These are phyloP conservation scores for Nebria salina DNA, from an alignment of 2,888 invertebrate species.

Conservation along the genomic window DNA sequence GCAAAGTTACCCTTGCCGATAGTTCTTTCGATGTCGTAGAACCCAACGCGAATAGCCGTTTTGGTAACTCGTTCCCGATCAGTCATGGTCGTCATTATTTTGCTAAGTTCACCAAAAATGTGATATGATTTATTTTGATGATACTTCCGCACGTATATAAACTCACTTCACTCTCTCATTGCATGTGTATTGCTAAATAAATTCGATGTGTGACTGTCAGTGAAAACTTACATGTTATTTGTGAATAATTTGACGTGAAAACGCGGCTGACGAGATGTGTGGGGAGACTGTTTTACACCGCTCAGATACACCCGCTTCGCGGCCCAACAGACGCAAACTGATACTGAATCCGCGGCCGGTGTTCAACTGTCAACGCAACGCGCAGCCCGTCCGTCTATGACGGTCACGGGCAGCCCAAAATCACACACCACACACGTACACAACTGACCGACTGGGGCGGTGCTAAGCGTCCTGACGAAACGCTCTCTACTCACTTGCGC, in stretches of 20 bases:
- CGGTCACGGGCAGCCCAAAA: constrained; percentile 37
- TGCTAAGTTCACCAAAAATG: neutral
- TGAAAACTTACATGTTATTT: constrained; percentile 52
- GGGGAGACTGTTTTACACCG: constrained; percentile 17
- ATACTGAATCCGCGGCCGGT: constrained; percentile 16
- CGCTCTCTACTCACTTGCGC: constrained; percentile 10
- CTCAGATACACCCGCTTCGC: constrained; percentile 21
- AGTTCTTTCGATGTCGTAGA: constrained; percentile 97
- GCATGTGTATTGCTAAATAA: constrained; percentile 54
- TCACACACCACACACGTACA: constrained; percentile 21
- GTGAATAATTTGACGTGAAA: neutral
- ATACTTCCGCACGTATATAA: neutral
- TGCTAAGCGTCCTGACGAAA: constrained; percentile 28
- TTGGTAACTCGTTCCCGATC: constrained; percentile 61
- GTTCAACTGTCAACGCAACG: constrained; percentile 18
- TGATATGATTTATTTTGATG: neutral
- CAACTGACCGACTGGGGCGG: constrained; percentile 21
- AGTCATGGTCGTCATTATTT: constrained; percentile 53
- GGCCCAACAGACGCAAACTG: constrained; percentile 19
- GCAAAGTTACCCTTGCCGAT: constrained; percentile 99
- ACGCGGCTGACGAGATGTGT: constrained; percentile 18
- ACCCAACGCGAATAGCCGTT: constrained; percentile 85
- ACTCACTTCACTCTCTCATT: constrained; percentile 34
- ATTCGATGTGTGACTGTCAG: constrained; percentile 58
- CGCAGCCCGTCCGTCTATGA: constrained; percentile 31